Percentiles rank a stretch among this genome's conserved stretches.
phyloP scores from a whole-genome alignment of 2,797 vertebrate species.

The Paramormyrops hopkinsi region DNA sequence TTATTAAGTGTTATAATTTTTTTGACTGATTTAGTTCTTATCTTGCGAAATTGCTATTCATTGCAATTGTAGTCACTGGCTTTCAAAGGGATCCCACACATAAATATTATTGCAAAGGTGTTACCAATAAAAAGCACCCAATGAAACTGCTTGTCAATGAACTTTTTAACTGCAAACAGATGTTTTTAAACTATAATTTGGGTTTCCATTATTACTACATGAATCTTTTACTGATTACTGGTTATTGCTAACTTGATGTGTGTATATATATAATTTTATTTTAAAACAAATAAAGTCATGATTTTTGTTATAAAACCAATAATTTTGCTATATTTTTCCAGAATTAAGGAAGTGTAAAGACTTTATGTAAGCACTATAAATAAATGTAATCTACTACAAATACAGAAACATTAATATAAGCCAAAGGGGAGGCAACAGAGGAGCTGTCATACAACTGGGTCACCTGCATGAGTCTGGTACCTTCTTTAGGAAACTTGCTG shows the following conservation, averaged over 20 bases:
- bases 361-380: neutral
- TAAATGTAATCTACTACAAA: neutral
- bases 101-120: too few species aligned
- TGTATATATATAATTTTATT: neutral
- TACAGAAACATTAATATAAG: neutral
- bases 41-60: neutral
- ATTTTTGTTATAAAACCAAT: neutral
- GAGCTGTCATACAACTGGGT: neutral
- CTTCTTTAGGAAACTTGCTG: slow-evolving; percentile 88
- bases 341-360: neutral
- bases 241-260: too few species aligned
- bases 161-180: too few species aligned
- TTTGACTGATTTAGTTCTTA: neutral
- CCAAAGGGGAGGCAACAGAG: neutral
- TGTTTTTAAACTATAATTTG: too few species aligned
- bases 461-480: slow-evolving; percentile 48
- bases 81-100: neutral
- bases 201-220: too few species aligned
- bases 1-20: neutral
- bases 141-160: too few species aligned
- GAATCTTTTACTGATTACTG: too few species aligned
- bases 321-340: neutral
- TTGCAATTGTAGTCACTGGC: neutral
- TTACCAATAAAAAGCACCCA: too few species aligned
- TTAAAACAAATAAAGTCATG: neutral